phyloP scores from a whole-genome alignment of 2,797 vertebrate genomes.

The Tapera naevia region DNA sequence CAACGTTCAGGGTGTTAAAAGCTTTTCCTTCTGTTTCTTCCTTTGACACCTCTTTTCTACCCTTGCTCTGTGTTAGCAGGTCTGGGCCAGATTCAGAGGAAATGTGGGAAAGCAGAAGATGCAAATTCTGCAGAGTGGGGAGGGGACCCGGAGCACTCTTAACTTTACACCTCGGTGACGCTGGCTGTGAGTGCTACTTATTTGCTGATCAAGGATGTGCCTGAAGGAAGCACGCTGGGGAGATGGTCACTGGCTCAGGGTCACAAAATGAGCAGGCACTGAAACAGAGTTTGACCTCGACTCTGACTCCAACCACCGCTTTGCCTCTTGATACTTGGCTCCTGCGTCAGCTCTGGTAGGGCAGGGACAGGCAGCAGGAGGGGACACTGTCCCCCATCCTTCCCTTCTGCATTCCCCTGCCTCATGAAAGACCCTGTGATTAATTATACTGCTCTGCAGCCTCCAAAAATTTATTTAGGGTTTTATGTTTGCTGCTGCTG shows the following conservation, averaged over 20 bases:
- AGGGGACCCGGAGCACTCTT: neutral
- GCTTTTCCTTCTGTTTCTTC: neutral
- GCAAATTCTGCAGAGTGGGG: neutral
- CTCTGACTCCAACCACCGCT: neutral
- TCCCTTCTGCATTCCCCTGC: neutral
- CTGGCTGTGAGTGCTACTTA: neutral
- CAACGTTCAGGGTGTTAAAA: neutral
- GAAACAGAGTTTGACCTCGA: neutral
- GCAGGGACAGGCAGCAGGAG: neutral
- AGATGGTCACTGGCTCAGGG: accelerated
- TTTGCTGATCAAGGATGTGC: neutral
- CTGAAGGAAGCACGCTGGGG: neutral
- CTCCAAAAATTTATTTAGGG: neutral
- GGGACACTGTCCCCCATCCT: neutral
- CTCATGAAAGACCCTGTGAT: neutral
- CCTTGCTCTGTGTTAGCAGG: neutral
- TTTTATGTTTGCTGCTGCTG: neutral
- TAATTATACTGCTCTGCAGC: neutral
- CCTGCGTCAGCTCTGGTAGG: accelerated
- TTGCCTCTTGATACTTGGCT: neutral
- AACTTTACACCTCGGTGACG: neutral
- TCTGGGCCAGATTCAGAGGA: neutral
- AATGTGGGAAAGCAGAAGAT: neutral
- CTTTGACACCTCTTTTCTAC: neutral
- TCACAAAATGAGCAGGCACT: neutral